These are phyloP conservation scores for Isotomurus palustris DNA, from an alignment of 2,888 invertebrate genomes.

Conservation along the genomic window DNA sequence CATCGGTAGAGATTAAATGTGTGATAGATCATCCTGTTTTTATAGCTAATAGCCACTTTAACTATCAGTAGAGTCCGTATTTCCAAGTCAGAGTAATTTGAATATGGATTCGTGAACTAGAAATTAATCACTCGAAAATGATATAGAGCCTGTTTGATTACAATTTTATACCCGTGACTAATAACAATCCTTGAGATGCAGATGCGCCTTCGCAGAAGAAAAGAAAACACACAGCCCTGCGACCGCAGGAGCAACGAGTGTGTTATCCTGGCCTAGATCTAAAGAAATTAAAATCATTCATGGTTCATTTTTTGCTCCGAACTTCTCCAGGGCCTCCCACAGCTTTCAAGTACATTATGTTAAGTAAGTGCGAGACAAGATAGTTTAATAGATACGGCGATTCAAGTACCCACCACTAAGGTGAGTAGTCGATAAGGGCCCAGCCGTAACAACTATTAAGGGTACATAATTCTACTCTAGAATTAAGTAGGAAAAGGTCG, in stretches of 20 bases:
- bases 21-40: not conserved
- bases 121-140: slow-evolving; percentile 1
- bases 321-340: slow-evolving; percentile 11
- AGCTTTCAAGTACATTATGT: slow-evolving; percentile 4
- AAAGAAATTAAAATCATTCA: slow-evolving; percentile 11
- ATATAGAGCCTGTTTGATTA: not conserved
- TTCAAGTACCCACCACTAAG: not conserved
- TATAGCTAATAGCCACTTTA: not conserved
- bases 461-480: too few species aligned
- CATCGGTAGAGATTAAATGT: not conserved
- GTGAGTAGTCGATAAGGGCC: not conserved
- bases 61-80: not conserved
- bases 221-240: not conserved
- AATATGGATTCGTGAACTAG: not conserved
- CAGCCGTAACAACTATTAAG: not conserved
- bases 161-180: not conserved
- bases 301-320: slow-evolving; percentile 1
- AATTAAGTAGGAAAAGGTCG: not conserved
- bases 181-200: not conserved
- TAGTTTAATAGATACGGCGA: not conserved
- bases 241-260: not conserved
- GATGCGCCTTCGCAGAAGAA: too few species aligned
- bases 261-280: slow-evolving; percentile 11
- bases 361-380: slow-evolving; percentile 7
- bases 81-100: not conserved